Evolutionary conservation across 30 jellyfish, hydroid and myxozoan species (phyloP).

Genomic region (Clytia hemisphaerica): DNA sequence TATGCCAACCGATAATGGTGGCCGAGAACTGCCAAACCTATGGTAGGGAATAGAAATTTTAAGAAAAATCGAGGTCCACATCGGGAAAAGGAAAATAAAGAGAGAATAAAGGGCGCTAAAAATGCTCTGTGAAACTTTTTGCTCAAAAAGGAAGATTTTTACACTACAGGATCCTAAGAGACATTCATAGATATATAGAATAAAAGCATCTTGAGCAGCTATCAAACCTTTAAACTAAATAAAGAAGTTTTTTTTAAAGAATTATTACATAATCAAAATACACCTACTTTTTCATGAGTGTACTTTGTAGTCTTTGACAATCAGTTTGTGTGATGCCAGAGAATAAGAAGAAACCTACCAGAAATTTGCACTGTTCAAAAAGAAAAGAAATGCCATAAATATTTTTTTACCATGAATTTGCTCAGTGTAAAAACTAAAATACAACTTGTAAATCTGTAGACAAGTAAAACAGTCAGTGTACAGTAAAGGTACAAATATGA

Average conservation of each 20-base stretch:
- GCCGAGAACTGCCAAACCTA: slow-evolving; percentile 49
- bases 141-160: background rate
- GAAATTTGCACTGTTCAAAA: slow-evolving; percentile 52
- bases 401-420: too few relatives aligned
- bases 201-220: too few relatives aligned
- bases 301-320: slow-evolving; percentile 34
- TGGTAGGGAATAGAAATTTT: too few relatives aligned
- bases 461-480: background rate
- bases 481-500: too few relatives aligned
- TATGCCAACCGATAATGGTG: slow-evolving; percentile 68
- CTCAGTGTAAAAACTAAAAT: background rate
- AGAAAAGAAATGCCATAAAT: background rate
- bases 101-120: background rate
- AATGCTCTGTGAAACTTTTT: background rate
- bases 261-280: too few relatives aligned
- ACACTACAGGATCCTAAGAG: too few relatives aligned
- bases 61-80: too few relatives aligned
- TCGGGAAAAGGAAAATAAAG: background rate
- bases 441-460: background rate
- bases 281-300: slow-evolving; percentile 46
- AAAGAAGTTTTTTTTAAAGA: background rate
- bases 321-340: slow-evolving; percentile 62
- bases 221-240: too few relatives aligned
- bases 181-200: too few relatives aligned
- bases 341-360: slow-evolving; percentile 66